Base-by-base conservation (phyloP, 2,113 vertebrate species). In the Tylochromis polylepis region DNA sequence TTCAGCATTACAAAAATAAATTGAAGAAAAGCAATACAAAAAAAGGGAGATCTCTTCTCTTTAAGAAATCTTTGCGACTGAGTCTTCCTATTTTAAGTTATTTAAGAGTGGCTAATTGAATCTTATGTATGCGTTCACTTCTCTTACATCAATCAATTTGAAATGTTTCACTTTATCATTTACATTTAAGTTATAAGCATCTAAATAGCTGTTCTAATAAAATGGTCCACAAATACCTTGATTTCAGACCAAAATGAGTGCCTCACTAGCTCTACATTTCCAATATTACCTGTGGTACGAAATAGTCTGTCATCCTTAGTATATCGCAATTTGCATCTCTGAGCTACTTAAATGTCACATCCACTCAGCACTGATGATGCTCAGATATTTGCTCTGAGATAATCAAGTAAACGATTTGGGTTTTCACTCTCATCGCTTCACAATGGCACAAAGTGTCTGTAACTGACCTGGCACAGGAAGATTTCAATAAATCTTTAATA, bases 331-430 rank as follows among this genome's bases (percentile, higher is more conserved):
- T 49, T 49, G 79, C 34, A 83, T 62, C 80, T 72, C 46, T 72
- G 81, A 91, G 82, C 78, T 41, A 85, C 84, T 87, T 51, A 56
- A 82, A 88, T 82, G 82, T 90, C 82, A 85, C 84, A 83, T 85
- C 79, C 82, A 75, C 34, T 91, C 83, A 83, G 62, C 80, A n/a
- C 18, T 27, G 22, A 38, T 49, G 29, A 79, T 67, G 46, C 51
- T 70, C 81, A 27, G 16, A 86, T 81, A 86, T 84, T 65, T 84
- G 81, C 85, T 85, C 29, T 77, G 77, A 91, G 86, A 84, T 83
- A 77, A 92, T 90, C 77, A 31, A 46, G 80, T 43, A 84, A 90
- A 91, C 72, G 8, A 92, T 86, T 90, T 89, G 41, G 60, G 56
- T 60, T 84, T 60, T 87, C 9, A 55, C 60, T 78, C 56, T 77